phyloP scores from a whole-genome alignment of 2,113 vertebrate genomes.

The Podiceps cristatus region DNA sequence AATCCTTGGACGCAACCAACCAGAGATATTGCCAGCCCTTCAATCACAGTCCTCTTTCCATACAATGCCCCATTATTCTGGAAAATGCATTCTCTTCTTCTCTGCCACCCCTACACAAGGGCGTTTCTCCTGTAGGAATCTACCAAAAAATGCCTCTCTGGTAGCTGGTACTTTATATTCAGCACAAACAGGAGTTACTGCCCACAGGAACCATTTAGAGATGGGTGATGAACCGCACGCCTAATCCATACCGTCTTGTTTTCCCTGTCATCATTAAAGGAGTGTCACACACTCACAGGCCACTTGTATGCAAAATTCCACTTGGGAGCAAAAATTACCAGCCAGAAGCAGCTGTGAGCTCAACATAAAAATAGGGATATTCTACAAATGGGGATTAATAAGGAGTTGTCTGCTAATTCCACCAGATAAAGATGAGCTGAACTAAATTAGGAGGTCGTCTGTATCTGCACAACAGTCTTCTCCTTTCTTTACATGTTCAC shows the following conservation, averaged over 20 bases:
- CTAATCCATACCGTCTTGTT: not conserved
- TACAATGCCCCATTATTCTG: not conserved
- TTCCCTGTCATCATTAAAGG: not conserved
- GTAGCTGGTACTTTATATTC: not conserved
- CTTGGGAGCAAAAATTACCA: not conserved
- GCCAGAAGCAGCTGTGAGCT: not conserved
- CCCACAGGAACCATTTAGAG: not conserved
- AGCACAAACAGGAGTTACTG: not conserved
- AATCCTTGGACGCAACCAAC: not conserved
- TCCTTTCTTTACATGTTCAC: not conserved
- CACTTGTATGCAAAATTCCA: accelerated
- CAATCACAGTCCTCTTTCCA: not conserved
- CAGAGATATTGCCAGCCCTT: not conserved
- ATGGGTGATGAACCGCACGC: not conserved
- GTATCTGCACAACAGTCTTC: not conserved
- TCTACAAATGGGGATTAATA: not conserved
- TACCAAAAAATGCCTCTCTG: not conserved
- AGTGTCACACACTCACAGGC: not conserved
- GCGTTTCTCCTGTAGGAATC: not conserved
- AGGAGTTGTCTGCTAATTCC: not conserved
- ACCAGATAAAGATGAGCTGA: not conserved
- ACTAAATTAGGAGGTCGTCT: not conserved
- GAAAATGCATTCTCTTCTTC: not conserved
- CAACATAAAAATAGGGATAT: not conserved
- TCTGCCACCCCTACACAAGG: not conserved